These are phyloP conservation scores for Lasius fuliginosus DNA, from an alignment of 2,888 invertebrate genomes.

Conservation along the genomic window DNA sequence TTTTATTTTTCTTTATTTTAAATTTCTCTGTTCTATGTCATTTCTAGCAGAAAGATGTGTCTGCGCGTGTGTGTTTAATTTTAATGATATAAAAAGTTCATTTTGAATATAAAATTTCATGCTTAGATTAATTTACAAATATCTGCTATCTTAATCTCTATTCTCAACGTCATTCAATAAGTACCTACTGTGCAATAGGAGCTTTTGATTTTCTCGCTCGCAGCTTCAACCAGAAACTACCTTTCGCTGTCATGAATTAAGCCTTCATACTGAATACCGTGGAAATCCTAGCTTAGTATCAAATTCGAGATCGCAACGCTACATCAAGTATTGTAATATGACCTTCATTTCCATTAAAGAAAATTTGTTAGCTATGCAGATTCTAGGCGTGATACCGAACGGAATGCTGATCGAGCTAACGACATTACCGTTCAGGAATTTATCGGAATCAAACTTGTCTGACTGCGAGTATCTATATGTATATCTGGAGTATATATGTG, in stretches of 20 bases:
- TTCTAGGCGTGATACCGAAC: slow-evolving; percentile 78
- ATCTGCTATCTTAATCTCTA: not conserved
- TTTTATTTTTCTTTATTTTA: not conserved
- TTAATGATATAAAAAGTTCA: not conserved
- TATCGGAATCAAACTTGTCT: slow-evolving; percentile 83
- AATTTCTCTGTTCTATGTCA: not conserved
- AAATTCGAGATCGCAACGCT: slow-evolving; percentile 74
- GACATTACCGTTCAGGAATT: slow-evolving; percentile 78
- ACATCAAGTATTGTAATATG: slow-evolving; percentile 65
- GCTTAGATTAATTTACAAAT: not conserved
- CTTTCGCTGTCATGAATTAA: slow-evolving; percentile 62
- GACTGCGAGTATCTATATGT: slow-evolving; percentile 77
- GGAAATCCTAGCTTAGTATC: slow-evolving; percentile 84
- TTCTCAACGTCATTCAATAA: not conserved
- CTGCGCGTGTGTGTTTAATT: not conserved
- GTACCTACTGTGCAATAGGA: too few relatives aligned
- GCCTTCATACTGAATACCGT: slow-evolving; percentile 69
- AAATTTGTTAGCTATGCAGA: slow-evolving; percentile 84
- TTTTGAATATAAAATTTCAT: not conserved
- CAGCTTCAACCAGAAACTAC: slow-evolving; percentile 76
- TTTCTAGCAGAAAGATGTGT: not conserved
- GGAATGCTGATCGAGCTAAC: slow-evolving; percentile 65
- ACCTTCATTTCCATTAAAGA: slow-evolving; percentile 81
- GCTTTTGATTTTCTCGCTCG: not conserved
- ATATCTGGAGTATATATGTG: slow-evolving; percentile 64